Evolutionary conservation across 1,140 invertebrate genomes (phyloP).

Genomic region (Brachionus rotundiformis): DNA sequence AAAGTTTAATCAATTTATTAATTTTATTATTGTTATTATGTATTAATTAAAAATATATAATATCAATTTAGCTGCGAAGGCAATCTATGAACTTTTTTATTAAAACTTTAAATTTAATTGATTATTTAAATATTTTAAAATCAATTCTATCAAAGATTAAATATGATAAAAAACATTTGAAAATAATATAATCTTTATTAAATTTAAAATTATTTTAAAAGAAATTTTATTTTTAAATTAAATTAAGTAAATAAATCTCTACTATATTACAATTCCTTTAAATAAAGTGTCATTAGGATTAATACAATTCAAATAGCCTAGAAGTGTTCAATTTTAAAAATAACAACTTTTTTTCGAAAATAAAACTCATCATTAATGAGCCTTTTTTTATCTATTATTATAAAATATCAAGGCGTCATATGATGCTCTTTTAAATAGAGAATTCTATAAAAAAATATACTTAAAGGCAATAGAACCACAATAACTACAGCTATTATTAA

Average conservation of each 20-base stretch:
- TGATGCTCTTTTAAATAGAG: constrained; percentile 50
- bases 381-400: background rate
- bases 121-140: no score
- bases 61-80: no score
- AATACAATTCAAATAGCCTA: background rate
- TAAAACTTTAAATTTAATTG: no score
- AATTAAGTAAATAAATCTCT: background rate
- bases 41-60: no score
- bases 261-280: constrained; percentile 4
- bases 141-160: no score
- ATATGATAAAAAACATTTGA: no score
- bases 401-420: background rate
- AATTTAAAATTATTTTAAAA: no score
- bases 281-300: background rate
- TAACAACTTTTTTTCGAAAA: background rate
- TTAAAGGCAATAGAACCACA: constrained; percentile 35
- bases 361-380: background rate
- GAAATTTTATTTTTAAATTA: background rate
- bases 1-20: no score
- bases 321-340: background rate
- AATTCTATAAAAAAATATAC: constrained; percentile 26
- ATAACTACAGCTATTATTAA: constrained; percentile 31
- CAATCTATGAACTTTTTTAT: no score
- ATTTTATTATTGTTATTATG: no score
- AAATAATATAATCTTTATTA: no score